Evolutionary conservation across 2,113 vertebrate species (phyloP).

Genomic region (Tetrao urogallus): DNA sequence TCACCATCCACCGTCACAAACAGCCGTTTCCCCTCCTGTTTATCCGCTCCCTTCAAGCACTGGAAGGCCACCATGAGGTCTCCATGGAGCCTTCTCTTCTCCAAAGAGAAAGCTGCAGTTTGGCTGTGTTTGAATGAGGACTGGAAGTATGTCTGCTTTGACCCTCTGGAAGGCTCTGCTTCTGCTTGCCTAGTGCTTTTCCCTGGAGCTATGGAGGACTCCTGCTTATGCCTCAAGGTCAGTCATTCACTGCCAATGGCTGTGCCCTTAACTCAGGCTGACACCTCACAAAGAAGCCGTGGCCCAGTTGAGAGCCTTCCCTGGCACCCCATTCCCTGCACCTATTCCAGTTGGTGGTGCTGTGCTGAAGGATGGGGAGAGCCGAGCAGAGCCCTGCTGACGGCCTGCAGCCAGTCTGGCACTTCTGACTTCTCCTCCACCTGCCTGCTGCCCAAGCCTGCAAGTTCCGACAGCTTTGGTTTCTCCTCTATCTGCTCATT

Average conservation of each 20-base stretch:
- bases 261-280: accelerated
- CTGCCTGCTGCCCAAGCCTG: accelerated
- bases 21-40: no score
- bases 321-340: background rate
- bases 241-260: background rate
- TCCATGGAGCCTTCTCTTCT: no score
- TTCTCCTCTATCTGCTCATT: background rate
- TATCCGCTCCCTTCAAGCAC: no score
- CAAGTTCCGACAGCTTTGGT: no score
- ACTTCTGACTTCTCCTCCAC: background rate
- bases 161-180: background rate
- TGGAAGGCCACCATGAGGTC: no score
- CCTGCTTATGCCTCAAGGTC: background rate
- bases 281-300: no score
- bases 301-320: background rate
- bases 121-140: background rate
- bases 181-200: background rate
- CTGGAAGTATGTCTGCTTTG: accelerated
- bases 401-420: background rate
- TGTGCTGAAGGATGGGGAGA: background rate
- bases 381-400: no score
- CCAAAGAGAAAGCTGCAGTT: background rate
- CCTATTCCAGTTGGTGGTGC: background rate
- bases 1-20: no score
- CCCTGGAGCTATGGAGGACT: background rate